Evolutionary conservation across 2,797 vertebrate species (phyloP).

Genomic region (Periparus ater): DNA sequence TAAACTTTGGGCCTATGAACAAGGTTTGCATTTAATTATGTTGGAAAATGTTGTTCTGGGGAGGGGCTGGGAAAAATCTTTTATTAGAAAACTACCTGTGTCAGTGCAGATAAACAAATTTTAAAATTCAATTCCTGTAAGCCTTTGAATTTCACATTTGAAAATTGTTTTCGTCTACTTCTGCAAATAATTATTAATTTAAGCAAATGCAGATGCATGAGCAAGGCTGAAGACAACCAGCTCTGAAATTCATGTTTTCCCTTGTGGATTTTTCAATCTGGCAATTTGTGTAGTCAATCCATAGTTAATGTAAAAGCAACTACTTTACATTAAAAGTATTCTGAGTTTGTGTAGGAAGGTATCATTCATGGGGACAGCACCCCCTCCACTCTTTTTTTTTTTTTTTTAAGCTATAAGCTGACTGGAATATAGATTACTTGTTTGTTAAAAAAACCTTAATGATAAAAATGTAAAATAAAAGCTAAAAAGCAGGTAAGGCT

Average conservation of each 20-base stretch:
- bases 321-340: not conserved
- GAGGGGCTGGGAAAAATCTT: not conserved
- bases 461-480: not conserved
- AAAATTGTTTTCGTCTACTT: not conserved
- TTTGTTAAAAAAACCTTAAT: not conserved
- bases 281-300: not conserved
- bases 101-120: not conserved
- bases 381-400: rapidly evolving
- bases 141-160: not conserved
- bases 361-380: not conserved
- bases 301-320: not conserved
- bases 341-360: not conserved
- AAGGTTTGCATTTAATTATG: not conserved
- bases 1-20: rapidly evolving
- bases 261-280: not conserved
- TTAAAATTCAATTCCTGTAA: not conserved
- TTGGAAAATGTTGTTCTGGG: not conserved
- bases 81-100: not conserved
- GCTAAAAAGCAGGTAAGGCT: not conserved
- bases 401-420: not conserved
- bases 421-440: not conserved
- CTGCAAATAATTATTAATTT: not conserved
- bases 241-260: not conserved
- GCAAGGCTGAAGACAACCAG: not conserved
- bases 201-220: not conserved